phyloP scores from a whole-genome alignment of 2,113 vertebrate species.

The Periophthalmus modestus region DNA sequence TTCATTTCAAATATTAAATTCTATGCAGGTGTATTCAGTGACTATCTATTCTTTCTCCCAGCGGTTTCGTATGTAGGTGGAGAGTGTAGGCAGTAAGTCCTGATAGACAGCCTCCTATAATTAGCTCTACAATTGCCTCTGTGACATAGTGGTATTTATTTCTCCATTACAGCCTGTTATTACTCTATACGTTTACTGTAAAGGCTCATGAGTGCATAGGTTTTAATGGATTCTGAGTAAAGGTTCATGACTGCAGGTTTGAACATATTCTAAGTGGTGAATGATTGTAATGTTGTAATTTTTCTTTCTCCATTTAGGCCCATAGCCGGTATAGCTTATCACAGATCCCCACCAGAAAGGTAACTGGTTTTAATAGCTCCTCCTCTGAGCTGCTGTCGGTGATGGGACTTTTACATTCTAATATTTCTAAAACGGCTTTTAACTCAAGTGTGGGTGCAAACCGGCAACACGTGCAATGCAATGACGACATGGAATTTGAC shows the following conservation, averaged over 20 bases:
- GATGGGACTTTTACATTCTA: slow-evolving; percentile 40
- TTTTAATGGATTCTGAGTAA: not conserved
- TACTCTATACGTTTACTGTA: slow-evolving; percentile 13
- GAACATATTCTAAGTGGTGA: slow-evolving; percentile 15
- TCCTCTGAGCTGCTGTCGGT: slow-evolving; percentile 37
- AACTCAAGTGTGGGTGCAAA: slow-evolving; percentile 16
- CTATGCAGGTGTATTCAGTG: not conserved
- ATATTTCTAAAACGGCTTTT: slow-evolving; percentile 41
- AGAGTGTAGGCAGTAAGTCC: slow-evolving; percentile 46
- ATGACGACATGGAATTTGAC: not conserved
- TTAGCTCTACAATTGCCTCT: slow-evolving; percentile 43
- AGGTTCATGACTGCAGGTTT: not conserved
- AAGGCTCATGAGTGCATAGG: not conserved
- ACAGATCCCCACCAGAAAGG: slow-evolving; percentile 72
- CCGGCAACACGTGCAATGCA: slow-evolving; percentile 20
- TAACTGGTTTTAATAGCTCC: slow-evolving; percentile 47
- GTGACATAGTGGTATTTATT: not conserved
- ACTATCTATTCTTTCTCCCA: slow-evolving; percentile 9
- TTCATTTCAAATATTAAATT: not conserved
- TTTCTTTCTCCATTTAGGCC: slow-evolving; percentile 64
- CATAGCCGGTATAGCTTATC: slow-evolving; percentile 76
- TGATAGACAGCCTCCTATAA: slow-evolving; percentile 42
- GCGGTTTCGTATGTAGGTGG: slow-evolving; percentile 42
- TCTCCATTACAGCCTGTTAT: not conserved
- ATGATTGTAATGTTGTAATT: slow-evolving; percentile 20